Base-by-base conservation (phyloP, 2,113 vertebrate genomes). In the Notiomystis cincta region DNA sequence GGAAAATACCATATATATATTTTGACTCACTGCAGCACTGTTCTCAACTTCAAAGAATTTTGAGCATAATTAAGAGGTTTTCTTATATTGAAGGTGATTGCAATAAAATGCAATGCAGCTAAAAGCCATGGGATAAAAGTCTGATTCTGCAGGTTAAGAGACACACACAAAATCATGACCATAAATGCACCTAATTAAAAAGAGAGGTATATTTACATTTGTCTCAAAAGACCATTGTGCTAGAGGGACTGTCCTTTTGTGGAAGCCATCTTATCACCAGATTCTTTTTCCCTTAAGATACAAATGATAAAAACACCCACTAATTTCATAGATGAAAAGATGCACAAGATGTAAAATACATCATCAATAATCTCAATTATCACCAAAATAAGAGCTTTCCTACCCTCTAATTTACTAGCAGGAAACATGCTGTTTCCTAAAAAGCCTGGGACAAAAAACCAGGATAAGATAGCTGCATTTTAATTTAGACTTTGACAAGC, bases 21-120 rank as follows among this genome's bases (percentile, higher is more conserved):
- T 83, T 91, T 10, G 15, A 85, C 48, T 91, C 84, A 91, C 75
- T 90, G 73, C 37, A 90, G 42, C 57, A 45, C 51, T 47, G 10
- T 51, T 95, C 84, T 94, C 44, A 72, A 65, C 81, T 94, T 94
- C 89, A 96, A 94, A 93, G 89, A 30, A 61, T 82, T 95, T 82
- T 56, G 64, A 82, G 58, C 79, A 90, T 90, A 96, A 95, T 96
- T 90, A 97, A 91, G 69, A 83, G 21, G 5, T 62, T 95, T 89
- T 73, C 56, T 58, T 87, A 54, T 42, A 69, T 93, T 13, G 73
- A 92, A 89, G 66, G 75, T 90, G 66, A 89, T 48, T 54, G n/a
- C 37, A 89, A 93, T 48, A 87, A 82, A 84, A 82, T 17, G 51
- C 37, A 64, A 48, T 45, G 33, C 37, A 73, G 58, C 48, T 71